These are phyloP conservation scores for Lycocerus yunnanus DNA, from an alignment of 2,888 invertebrate genomes.

Conservation along the genomic window DNA sequence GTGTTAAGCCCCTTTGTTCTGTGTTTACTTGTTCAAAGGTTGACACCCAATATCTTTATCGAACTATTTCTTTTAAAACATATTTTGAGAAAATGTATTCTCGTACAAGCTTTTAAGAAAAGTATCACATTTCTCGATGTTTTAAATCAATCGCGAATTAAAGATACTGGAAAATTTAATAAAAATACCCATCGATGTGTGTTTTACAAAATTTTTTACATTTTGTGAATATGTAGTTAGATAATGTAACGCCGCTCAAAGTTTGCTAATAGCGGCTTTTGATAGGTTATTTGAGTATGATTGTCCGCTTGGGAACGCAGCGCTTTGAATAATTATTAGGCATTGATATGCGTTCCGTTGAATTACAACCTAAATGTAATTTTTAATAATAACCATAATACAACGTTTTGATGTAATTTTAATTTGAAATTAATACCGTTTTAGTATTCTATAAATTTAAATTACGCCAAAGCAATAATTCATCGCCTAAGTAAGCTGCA, in stretches of 20 bases:
- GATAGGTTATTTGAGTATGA: slow-evolving; percentile 18
- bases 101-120: slow-evolving; percentile 27
- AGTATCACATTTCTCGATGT: slow-evolving; percentile 16
- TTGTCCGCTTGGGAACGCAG: slow-evolving; percentile 18
- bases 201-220: background rate
- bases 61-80: slow-evolving; percentile 30
- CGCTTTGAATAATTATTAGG: slow-evolving; percentile 20
- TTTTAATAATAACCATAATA: background rate
- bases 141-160: background rate
- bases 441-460: background rate
- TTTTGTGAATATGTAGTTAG: slow-evolving; percentile 5
- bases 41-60: slow-evolving; percentile 28
- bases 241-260: background rate
- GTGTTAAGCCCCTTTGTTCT: slow-evolving; percentile 31
- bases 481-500: background rate
- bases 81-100: slow-evolving; percentile 31
- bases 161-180: background rate
- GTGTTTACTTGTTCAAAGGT: slow-evolving; percentile 28
- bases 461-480: background rate
- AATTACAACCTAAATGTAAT: background rate
- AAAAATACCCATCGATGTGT: background rate
- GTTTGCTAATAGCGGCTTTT: slow-evolving; percentile 6
- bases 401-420: background rate
- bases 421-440: background rate
- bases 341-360: slow-evolving; percentile 17